Percentiles rank a stretch among this genome's conserved stretches.
These are phyloP conservation scores for Acheta domesticus DNA, from an alignment of 2,888 invertebrate species.

Conservation along the genomic window DNA sequence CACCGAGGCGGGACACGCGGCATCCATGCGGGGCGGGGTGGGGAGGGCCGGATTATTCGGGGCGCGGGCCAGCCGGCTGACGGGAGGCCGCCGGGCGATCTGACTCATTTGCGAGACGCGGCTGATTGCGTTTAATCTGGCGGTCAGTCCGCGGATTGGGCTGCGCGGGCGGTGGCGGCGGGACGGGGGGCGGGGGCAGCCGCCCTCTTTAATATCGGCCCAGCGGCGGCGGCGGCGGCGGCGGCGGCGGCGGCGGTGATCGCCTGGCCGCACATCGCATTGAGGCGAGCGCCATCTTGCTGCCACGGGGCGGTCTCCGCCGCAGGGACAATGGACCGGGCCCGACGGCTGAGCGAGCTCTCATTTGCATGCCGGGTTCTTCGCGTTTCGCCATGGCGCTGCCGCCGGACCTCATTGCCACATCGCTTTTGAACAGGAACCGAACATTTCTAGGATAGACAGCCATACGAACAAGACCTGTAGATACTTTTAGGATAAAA, in stretches of 20 bases:
- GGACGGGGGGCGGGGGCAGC: background rate
- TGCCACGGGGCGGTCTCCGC: background rate
- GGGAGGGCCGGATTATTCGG: background rate
- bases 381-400: background rate
- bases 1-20: too few species aligned
- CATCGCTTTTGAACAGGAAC: too few species aligned
- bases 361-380: background rate
- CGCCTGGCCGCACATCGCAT: constrained; percentile 4
- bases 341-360: background rate
- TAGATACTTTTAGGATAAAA: too few species aligned
- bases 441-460: too few species aligned
- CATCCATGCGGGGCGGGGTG: background rate
- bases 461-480: too few species aligned
- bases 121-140: constrained; percentile 10
- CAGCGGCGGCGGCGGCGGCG: background rate
- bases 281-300: constrained; percentile 18
- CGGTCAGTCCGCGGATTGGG: background rate
- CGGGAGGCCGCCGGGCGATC: background rate
- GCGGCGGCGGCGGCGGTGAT: background rate
- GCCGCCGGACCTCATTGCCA: too few species aligned
- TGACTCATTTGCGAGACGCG: constrained; percentile 9
- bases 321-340: background rate
- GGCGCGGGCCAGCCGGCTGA: background rate
- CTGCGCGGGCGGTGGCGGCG: background rate
- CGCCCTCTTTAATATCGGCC: background rate